A percentile compares a stretch with the other conserved stretches of the same genome.
These are phyloP conservation scores for Eufriesea mexicana DNA, from an alignment of 1,140 invertebrate species.

Conservation along the genomic window DNA sequence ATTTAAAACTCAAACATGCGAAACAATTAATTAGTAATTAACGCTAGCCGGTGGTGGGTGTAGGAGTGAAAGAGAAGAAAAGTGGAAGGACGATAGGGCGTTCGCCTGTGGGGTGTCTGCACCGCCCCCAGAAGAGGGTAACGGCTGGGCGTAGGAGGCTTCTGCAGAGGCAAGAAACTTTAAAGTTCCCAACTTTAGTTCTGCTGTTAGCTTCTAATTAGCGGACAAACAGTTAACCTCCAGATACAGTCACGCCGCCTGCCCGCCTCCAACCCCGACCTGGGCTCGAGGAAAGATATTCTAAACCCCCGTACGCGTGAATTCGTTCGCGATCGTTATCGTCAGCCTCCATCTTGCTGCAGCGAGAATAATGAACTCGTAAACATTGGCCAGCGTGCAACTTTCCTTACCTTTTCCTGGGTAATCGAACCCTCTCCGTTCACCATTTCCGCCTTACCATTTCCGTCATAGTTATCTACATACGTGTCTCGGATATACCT, in stretches of 20 bases:
- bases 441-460: too few species aligned
- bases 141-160: conserved; percentile 66
- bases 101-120: conserved; percentile 59
- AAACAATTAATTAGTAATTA: conserved; percentile 82
- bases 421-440: not conserved
- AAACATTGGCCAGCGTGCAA: not conserved
- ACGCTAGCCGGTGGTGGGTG: conserved; percentile 70
- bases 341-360: not conserved
- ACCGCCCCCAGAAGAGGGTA: conserved; percentile 48
- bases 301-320: conserved; percentile 36
- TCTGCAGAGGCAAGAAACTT: conserved; percentile 78
- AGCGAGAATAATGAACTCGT: not conserved
- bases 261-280: conserved; percentile 42
- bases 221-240: conserved; percentile 79
- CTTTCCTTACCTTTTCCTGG: not conserved
- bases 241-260: conserved; percentile 64
- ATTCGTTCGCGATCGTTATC: conserved; percentile 42
- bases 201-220: conserved; percentile 82
- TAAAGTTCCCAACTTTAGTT: conserved; percentile 80
- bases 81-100: conserved; percentile 49
- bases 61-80: conserved; percentile 42
- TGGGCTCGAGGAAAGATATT: conserved; percentile 54
- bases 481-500: too few species aligned
- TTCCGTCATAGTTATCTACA: too few species aligned
- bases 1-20: conserved; percentile 80